Conservation (phyloP, 2,888 invertebrate genomes). For the Conistra vaccinii region DNA sequence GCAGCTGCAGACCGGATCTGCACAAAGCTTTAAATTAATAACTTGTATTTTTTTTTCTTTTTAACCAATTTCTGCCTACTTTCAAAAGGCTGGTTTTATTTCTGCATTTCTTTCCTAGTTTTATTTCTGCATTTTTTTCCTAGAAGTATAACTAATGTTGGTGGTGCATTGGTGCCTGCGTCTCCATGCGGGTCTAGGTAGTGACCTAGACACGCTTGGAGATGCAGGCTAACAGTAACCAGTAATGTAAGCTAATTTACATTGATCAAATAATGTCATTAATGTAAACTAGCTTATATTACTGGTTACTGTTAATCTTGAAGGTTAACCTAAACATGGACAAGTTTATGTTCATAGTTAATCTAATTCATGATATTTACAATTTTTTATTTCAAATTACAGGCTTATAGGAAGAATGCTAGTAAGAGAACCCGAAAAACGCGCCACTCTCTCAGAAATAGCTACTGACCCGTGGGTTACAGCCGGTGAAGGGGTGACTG, state of each 20-base stretch:
- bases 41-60: no score
- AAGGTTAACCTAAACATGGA: slow-evolving; percentile 3
- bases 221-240: background rate
- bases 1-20: no score
- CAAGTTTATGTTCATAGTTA: slow-evolving; percentile 6
- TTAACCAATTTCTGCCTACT: no score
- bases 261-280: no score
- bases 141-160: background rate
- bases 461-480: slow-evolving; percentile 96
- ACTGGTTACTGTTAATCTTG: no score
- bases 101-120: no score
- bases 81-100: no score
- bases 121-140: background rate
- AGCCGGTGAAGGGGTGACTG: slow-evolving; percentile 88
- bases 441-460: slow-evolving; percentile 97
- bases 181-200: no score
- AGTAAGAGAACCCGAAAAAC: slow-evolving; percentile 97
- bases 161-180: no score
- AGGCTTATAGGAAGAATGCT: slow-evolving; percentile 98
- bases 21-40: no score
- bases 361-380: background rate
- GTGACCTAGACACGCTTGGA: no score
- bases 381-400: slow-evolving; percentile 54
- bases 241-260: slow-evolving; percentile 8
- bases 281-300: slow-evolving; percentile 10